phyloP scores from a whole-genome alignment of 1,140 invertebrate genomes.

The Agrypnia vestita region DNA sequence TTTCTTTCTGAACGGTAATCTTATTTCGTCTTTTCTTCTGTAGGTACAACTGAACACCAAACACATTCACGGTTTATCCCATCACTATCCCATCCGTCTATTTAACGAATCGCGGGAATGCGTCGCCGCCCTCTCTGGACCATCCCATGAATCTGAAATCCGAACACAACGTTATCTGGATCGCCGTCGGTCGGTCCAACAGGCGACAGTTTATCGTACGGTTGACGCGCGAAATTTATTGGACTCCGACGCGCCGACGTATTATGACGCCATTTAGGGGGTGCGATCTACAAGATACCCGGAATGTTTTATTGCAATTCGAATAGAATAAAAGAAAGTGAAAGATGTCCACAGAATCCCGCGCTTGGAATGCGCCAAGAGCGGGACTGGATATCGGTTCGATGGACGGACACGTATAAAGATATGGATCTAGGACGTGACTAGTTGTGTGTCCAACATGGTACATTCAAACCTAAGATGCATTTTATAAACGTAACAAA shows the following conservation, averaged over 20 bases:
- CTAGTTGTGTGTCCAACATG: too few relatives aligned
- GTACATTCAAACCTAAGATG: too few relatives aligned
- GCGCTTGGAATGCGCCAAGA: too few relatives aligned
- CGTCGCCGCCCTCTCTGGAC: background rate
- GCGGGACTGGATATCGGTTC: too few relatives aligned
- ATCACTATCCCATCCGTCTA: background rate
- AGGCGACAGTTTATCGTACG: constrained; percentile 2
- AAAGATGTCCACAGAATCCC: too few relatives aligned
- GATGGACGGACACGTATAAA: too few relatives aligned
- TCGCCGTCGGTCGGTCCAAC: background rate
- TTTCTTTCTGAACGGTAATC: too few relatives aligned
- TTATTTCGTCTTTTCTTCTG: too few relatives aligned
- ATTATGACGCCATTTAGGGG: constrained; percentile 5
- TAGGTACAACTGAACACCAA: too few relatives aligned
- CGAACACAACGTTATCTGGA: constrained; percentile 34
- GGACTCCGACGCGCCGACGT: background rate
- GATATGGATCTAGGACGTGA: too few relatives aligned
- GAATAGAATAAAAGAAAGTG: background rate
- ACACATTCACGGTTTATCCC: background rate
- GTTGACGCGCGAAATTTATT: constrained; percentile 15
- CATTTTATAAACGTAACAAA: too few relatives aligned
- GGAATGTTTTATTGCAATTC: background rate
- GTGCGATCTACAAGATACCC: background rate
- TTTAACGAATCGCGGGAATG: background rate
- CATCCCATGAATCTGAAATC: constrained; percentile 28